Evolutionary conservation across 2,888 invertebrate species (phyloP).

Genomic region (Chalcis sispes): DNA sequence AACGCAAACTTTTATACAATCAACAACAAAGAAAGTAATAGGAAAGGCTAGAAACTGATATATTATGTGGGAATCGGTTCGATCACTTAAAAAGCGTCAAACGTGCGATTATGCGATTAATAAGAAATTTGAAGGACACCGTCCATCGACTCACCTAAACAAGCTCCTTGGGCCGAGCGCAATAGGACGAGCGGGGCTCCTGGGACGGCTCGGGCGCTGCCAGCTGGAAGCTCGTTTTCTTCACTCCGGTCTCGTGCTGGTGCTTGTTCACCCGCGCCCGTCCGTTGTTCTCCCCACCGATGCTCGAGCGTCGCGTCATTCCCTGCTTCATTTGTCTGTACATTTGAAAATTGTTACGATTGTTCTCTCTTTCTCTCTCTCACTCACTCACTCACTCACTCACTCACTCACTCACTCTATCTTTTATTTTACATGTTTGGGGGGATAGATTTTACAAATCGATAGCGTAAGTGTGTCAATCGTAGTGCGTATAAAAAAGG

Average conservation of each 20-base stretch:
- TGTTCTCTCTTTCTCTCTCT: neutral
- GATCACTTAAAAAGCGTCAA: too few relatives aligned
- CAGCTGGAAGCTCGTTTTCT: slow-evolving; percentile 57
- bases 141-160: slow-evolving; percentile 48
- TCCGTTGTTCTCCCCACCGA: slow-evolving; percentile 3
- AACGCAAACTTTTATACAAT: too few relatives aligned
- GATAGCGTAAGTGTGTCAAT: too few relatives aligned
- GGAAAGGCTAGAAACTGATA: too few relatives aligned
- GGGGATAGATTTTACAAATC: too few relatives aligned
- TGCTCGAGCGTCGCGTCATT: slow-evolving; percentile 34
- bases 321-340: slow-evolving; percentile 25
- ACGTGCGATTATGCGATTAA: too few relatives aligned
- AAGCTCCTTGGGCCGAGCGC: slow-evolving; percentile 35
- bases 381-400: too few relatives aligned
- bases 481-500: too few relatives aligned
- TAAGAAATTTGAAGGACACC: neutral
- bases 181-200: slow-evolving; percentile 16
- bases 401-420: too few relatives aligned
- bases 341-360: neutral
- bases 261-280: slow-evolving; percentile 2
- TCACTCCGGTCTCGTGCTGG: slow-evolving; percentile 58
- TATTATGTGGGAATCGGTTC: too few relatives aligned
- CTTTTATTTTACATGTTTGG: too few relatives aligned
- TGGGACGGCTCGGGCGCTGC: slow-evolving; percentile 14
- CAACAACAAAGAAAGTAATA: too few relatives aligned